Base-by-base conservation (phyloP, 2,113 vertebrate species). In the Serranochromis macrocephalus region DNA sequence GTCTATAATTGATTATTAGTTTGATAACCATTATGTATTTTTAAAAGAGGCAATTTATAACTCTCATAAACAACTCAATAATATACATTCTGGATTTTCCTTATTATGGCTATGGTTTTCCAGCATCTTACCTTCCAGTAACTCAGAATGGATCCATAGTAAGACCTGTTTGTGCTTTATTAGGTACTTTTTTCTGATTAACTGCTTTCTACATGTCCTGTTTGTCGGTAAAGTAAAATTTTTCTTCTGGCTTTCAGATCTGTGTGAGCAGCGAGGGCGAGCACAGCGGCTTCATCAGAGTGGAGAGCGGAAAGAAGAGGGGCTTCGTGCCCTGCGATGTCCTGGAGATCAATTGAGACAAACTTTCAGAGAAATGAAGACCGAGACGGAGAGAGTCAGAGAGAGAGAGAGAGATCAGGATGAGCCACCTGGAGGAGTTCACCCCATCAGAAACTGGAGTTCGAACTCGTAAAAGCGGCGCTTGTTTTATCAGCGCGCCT, bases 231-330 rank as follows among this genome's bases (percentile, higher is more conserved):
- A 40, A 61, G 13, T 47, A 29, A 11, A 10, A 5, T 1, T 14
- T n/a, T 1, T 85, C 19, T 26, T 73, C 17, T 95, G 36, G 26
- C 73, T 24, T 90, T 89, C 95, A 99, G 99, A 98, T 99, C 85
- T 99, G 98, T 58, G 96, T 98, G 93, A 97, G 97, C 95, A 95
- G 96, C 16, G 98, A 99, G 94, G 96, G 96, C 10, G 98, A 99
- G 82, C 95, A 88, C 1, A 94, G 97, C 0, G 99, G 98, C 93
- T 99, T 99, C 94, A 97, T 99, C 95, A 96, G 96, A 93, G 99
- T 99, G 86, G 95, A 94, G 91, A 97, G 98, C 2, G 98, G 98
- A 68, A 99, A 99, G 96, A 99, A 98, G 96, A 97, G 94, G 94
- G 99, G 98, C 84, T 98, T 97, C 2, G 97, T 99, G 71, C 98